Conservation (phyloP, 2,113 vertebrate species). For the Corydoras sp. region DNA sequence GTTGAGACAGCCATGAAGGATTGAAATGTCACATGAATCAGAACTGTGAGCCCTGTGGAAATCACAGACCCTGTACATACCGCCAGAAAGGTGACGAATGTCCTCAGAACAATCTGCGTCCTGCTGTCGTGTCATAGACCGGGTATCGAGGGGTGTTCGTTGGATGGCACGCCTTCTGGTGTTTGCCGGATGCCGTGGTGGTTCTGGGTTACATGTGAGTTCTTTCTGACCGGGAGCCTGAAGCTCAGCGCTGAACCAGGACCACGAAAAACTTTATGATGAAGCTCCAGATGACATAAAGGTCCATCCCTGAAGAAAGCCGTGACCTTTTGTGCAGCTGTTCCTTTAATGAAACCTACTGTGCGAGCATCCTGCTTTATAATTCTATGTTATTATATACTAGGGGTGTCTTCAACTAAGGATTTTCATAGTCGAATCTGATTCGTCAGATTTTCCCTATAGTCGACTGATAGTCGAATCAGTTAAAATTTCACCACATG, state of each 20-base stretch:
- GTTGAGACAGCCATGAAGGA: constrained; percentile 33
- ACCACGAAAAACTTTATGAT: constrained; percentile 15
- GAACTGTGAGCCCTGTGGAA: constrained; percentile 22
- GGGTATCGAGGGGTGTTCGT: too few species aligned
- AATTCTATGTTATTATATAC: too few species aligned
- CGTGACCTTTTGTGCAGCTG: constrained; percentile 19
- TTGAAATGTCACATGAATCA: constrained; percentile 46
- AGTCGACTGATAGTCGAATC: too few species aligned
- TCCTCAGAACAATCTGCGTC: constrained; percentile 4
- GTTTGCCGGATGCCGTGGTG: neutral
- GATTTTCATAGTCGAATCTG: too few species aligned
- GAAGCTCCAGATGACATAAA: constrained; percentile 26
- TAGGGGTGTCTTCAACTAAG: too few species aligned
- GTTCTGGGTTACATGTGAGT: neutral
- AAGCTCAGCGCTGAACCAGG: constrained; percentile 18
- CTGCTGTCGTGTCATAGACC: neutral
- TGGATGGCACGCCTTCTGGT: neutral
- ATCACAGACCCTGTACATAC: constrained; percentile 21
- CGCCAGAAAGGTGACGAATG: constrained; percentile 2
- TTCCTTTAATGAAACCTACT: constrained; percentile 24
- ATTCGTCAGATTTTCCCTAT: too few species aligned
- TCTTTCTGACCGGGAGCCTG: constrained; percentile 13
- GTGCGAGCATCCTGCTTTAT: neutral
- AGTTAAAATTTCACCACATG: too few species aligned
- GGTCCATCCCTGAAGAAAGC: constrained; percentile 12